phyloP scores from a whole-genome alignment of 1,140 invertebrate genomes.

The Chionoecetes opilio region DNA sequence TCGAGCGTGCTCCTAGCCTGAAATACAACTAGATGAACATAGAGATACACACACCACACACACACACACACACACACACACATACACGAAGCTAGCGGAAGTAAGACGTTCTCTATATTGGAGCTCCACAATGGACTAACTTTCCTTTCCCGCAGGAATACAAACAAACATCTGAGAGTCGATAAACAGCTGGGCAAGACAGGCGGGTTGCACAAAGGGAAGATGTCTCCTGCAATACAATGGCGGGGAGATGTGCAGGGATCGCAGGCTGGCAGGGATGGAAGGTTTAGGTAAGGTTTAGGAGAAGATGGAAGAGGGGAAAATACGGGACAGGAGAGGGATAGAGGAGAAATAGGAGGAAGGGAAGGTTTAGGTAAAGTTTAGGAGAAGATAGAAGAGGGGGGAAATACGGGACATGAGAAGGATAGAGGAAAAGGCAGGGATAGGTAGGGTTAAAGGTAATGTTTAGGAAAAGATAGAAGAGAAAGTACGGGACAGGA shows the following conservation, averaged over 20 bases:
- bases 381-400: background rate
- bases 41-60: no score
- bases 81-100: background rate
- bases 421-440: constrained; percentile 8
- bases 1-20: no score
- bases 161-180: constrained; percentile 52
- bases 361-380: background rate
- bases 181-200: constrained; percentile 45
- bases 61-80: background rate
- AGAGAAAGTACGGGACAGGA: background rate
- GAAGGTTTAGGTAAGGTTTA: background rate
- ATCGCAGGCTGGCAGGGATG: background rate
- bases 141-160: constrained; percentile 23
- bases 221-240: constrained; percentile 29
- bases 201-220: background rate
- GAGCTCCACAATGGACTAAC: constrained; percentile 27
- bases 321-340: background rate
- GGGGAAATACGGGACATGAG: background rate
- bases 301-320: background rate
- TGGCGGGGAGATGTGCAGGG: background rate
- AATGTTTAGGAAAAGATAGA: background rate
- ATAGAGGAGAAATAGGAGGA: background rate
- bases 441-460: background rate
- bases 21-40: no score
- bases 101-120: background rate